Conservation (phyloP, 1,140 invertebrate genomes). For the Delia radicum region DNA sequence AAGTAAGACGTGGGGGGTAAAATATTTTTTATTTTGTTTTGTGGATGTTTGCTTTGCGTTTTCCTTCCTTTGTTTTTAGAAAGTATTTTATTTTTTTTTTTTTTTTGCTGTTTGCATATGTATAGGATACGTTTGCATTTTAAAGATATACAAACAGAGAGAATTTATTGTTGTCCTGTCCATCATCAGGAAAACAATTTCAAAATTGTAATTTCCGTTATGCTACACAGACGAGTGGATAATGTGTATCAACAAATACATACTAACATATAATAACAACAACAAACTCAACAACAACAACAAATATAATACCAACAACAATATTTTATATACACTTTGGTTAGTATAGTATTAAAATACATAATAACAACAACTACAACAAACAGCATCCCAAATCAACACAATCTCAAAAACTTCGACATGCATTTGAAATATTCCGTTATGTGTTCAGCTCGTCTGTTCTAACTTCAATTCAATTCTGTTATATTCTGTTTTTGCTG, state of each 20-base stretch:
- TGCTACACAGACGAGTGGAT: conserved; percentile 9
- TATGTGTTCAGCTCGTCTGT: no score
- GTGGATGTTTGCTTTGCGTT: not conserved
- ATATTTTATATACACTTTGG: not conserved
- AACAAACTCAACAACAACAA: not conserved
- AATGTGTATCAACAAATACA: not conserved
- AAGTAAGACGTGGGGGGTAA: not conserved
- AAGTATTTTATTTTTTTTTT: not conserved
- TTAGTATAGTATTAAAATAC: not conserved
- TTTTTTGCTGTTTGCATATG: not conserved
- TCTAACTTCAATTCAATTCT: not conserved
- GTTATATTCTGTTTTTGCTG: not conserved
- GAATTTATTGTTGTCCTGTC: conserved; percentile 20
- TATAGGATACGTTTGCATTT: not conserved
- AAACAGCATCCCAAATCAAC: not conserved
- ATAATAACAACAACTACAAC: not conserved
- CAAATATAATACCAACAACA: conserved; percentile 2
- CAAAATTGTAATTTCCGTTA: conserved; percentile 22
- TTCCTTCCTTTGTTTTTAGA: not conserved
- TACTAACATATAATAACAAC: no score
- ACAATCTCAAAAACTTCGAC: not conserved
- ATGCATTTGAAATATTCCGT: not conserved
- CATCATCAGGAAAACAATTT: conserved; percentile 24
- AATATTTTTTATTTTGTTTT: not conserved
- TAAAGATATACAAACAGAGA: conserved; percentile 11